phyloP scores from a whole-genome alignment of 37 sponge, comb jelly and placozoan genomes.

The Chondrosia reniformis region DNA sequence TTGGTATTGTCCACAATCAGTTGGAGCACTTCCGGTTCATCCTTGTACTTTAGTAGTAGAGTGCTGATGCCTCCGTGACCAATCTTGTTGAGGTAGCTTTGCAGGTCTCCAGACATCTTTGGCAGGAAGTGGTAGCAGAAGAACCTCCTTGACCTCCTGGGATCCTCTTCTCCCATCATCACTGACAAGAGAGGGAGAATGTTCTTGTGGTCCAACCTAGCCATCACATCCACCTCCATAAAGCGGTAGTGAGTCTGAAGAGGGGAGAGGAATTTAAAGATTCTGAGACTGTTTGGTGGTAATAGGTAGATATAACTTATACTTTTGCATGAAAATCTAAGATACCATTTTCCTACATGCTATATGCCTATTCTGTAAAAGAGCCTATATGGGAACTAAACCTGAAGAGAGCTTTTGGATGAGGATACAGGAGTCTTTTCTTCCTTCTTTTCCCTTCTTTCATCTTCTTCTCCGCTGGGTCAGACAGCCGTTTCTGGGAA shows the following conservation, averaged over 20 bases:
- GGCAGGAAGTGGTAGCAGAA: constrained; percentile 54
- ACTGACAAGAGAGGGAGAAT: constrained; percentile 30
- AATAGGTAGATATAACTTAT: too few relatives aligned
- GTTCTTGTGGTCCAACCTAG: constrained; percentile 32
- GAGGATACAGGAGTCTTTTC: too few relatives aligned
- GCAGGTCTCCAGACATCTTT: constrained; percentile 19
- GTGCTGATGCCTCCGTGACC: constrained; percentile 14
- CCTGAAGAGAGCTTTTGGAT: too few relatives aligned
- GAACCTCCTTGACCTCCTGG: constrained; percentile 8
- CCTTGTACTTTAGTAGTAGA: constrained; percentile 7
- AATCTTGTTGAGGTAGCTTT: constrained; percentile 8
- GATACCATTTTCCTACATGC: too few relatives aligned
- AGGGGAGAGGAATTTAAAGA: too few relatives aligned
- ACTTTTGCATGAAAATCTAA: too few relatives aligned
- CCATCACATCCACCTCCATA: constrained; percentile 26
- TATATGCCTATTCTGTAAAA: too few relatives aligned
- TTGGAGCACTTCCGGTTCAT: constrained; percentile 13
- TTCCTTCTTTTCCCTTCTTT: too few relatives aligned
- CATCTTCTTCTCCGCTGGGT: too few relatives aligned
- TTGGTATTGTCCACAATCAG: constrained; percentile 22
- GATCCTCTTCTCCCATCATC: constrained; percentile 48
- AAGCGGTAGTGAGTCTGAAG: constrained; percentile 40
- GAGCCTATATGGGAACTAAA: too few relatives aligned
- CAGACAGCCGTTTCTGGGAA: too few relatives aligned
- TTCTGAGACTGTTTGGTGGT: too few relatives aligned